Percentiles rank a stretch among this genome's conserved stretches.
phyloP scores from a whole-genome alignment of 2,888 invertebrate species.

The Petrophora chlorosata region DNA sequence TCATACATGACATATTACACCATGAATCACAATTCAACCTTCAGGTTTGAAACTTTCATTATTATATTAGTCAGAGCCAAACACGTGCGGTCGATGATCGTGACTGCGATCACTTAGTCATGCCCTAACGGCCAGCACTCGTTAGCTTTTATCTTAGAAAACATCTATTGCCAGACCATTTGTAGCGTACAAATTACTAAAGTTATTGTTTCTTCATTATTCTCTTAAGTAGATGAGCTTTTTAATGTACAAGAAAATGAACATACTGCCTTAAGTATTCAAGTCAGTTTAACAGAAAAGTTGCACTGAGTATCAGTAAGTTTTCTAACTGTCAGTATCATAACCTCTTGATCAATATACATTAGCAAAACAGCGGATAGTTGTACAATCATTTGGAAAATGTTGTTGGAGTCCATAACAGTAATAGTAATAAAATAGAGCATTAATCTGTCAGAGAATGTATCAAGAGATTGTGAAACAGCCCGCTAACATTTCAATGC shows the following conservation, averaged over 20 bases:
- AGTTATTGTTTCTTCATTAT: slow-evolving; percentile 9
- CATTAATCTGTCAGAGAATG: no score
- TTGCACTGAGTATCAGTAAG: no score
- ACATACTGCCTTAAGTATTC: no score
- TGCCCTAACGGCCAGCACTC: slow-evolving; percentile 54
- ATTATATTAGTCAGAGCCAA: slow-evolving; percentile 2
- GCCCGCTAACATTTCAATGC: background rate
- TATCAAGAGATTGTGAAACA: background rate
- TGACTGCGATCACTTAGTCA: slow-evolving; percentile 74
- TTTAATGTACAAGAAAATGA: no score
- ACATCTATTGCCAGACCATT: slow-evolving; percentile 45
- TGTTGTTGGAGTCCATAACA: no score
- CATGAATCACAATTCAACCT: slow-evolving; percentile 39
- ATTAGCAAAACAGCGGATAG: no score
- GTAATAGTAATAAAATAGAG: no score
- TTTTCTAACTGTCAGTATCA: no score
- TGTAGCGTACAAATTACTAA: slow-evolving; percentile 36
- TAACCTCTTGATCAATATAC: no score
- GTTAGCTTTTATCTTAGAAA: slow-evolving; percentile 58
- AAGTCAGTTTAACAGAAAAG: no score
- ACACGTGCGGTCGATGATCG: slow-evolving; percentile 43
- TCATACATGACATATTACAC: slow-evolving; percentile 16
- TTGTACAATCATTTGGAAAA: no score
- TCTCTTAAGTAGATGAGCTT: no score
- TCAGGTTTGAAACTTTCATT: slow-evolving; percentile 20